Evolutionary conservation across 2,797 vertebrate species (phyloP).

Genomic region (Paedocypris micromegethes): DNA sequence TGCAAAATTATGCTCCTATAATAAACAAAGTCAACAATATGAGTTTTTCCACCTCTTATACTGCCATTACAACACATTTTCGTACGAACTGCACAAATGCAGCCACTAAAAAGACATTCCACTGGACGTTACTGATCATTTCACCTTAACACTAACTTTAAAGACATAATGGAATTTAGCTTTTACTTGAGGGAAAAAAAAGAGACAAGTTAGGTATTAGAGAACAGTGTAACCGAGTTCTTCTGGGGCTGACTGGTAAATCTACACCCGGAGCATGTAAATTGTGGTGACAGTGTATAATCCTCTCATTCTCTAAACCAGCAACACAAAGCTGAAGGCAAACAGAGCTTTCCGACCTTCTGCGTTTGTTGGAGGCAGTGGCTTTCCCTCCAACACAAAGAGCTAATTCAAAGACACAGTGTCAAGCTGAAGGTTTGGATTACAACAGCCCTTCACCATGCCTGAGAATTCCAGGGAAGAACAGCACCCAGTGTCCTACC

Average conservation of each 20-base stretch:
- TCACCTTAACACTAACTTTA: constrained; percentile 3
- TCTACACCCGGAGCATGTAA: constrained; percentile 42
- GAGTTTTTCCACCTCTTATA: too few species aligned
- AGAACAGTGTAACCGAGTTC: background rate
- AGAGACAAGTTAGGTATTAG: constrained; percentile 13
- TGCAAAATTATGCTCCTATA: too few species aligned
- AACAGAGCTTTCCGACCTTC: constrained; percentile 45
- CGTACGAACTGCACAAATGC: background rate
- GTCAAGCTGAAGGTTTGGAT: constrained; percentile 56
- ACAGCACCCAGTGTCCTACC: constrained; percentile 34
- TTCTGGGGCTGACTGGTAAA: constrained; percentile 9
- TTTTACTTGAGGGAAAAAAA: constrained; percentile 1
- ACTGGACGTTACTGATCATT: background rate
- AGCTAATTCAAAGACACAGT: constrained; percentile 54
- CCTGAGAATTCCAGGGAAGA: constrained; percentile 52
- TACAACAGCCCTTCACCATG: constrained; percentile 50
- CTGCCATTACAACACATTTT: too few species aligned
- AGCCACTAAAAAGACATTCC: background rate
- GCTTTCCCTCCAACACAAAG: constrained; percentile 58
- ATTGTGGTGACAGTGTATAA: constrained; percentile 38
- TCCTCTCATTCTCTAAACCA: constrained; percentile 44
- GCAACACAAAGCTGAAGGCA: constrained; percentile 48
- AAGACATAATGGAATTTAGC: background rate
- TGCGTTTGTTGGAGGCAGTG: constrained; percentile 34
- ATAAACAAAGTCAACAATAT: too few species aligned